Percentiles rank a stretch among this genome's conserved stretches.
These are phyloP conservation scores for Oreocharis arfaki DNA, from an alignment of 2,113 vertebrate genomes.

Conservation along the genomic window DNA sequence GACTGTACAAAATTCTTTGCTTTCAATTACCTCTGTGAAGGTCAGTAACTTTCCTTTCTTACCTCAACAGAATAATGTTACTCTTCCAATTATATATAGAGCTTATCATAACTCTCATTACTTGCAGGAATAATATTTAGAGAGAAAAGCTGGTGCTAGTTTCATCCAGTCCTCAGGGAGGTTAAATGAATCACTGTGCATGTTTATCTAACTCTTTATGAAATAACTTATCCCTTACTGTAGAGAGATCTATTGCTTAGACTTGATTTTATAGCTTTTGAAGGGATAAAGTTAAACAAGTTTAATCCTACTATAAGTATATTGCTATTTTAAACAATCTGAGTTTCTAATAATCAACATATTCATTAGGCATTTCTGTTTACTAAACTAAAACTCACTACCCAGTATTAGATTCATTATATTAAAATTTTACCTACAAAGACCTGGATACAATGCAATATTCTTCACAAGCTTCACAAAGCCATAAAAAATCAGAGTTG, in stretches of 20 bases:
- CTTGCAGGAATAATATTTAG: background rate
- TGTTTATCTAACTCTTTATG: background rate
- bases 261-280: background rate
- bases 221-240: background rate
- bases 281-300: background rate
- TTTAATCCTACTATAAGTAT: background rate
- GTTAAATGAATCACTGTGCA: background rate
- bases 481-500: fast-evolving
- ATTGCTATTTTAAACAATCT: background rate
- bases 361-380: background rate
- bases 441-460: background rate
- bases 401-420: background rate
- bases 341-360: background rate
- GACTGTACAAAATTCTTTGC: background rate
- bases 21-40: background rate
- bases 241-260: background rate
- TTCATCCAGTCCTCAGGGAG: background rate
- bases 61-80: background rate
- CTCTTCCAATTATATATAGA: background rate
- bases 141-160: background rate
- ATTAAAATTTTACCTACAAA: background rate
- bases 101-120: background rate
- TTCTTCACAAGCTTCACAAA: background rate
- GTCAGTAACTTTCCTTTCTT: background rate
- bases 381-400: background rate